A percentile compares a stretch with the other conserved stretches of the same genome.
phyloP scores from a whole-genome alignment of 2,888 invertebrate genomes.

The Rhagophthalmus giganteus region DNA sequence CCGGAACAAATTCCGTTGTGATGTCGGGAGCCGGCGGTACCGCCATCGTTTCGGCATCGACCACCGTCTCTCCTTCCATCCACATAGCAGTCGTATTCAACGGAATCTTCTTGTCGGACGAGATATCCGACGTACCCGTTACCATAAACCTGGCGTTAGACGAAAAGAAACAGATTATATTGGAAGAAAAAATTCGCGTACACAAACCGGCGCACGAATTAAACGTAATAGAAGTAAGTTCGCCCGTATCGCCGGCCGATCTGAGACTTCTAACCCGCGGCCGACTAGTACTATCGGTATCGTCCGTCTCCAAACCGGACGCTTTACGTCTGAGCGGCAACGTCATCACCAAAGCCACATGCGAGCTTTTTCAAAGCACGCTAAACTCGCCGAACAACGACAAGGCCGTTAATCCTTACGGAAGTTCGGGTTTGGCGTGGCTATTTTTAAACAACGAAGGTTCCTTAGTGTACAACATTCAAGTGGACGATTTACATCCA shows the following conservation, averaged over 20 bases:
- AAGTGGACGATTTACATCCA: constrained; percentile 65
- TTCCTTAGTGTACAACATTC: constrained; percentile 75
- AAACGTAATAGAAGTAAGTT: constrained; percentile 77
- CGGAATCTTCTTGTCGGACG: constrained; percentile 71
- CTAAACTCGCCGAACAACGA: constrained; percentile 58
- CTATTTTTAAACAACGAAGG: constrained; percentile 78
- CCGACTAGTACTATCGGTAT: constrained; percentile 70
- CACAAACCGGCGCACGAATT: constrained; percentile 75
- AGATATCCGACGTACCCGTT: constrained; percentile 68
- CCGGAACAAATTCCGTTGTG: constrained; percentile 59
- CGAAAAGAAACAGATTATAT: constrained; percentile 72
- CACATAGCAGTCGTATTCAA: constrained; percentile 81
- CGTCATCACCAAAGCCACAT: constrained; percentile 74
- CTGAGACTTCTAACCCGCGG: constrained; percentile 76
- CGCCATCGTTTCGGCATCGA: constrained; percentile 80
- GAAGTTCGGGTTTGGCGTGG: constrained; percentile 72
- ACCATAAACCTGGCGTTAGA: constrained; percentile 70
- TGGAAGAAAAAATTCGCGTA: constrained; percentile 71
- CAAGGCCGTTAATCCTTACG: constrained; percentile 43
- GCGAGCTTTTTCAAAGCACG: constrained; percentile 79
- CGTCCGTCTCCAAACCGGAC: constrained; percentile 69
- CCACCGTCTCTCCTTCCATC: constrained; percentile 78
- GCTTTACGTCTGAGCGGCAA: constrained; percentile 68
- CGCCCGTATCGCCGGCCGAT: constrained; percentile 76
- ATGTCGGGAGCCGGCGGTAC: constrained; percentile 77